These are phyloP conservation scores for Phylloscopus trochilus DNA, from an alignment of 2,113 vertebrate species.

Conservation along the genomic window DNA sequence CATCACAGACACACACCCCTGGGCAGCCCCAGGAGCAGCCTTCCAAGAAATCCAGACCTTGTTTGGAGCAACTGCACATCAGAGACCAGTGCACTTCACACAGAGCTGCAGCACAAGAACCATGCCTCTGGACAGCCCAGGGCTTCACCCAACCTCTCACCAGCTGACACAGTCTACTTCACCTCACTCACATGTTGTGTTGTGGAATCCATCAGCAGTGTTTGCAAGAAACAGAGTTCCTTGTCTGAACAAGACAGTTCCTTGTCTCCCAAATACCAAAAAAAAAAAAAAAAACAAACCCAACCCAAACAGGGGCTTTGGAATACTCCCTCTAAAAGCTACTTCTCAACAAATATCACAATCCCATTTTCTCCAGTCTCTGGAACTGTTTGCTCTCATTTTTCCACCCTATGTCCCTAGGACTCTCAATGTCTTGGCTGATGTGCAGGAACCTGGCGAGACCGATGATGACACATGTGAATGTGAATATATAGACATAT, in stretches of 20 bases:
- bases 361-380: not conserved
- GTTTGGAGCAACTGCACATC: not conserved
- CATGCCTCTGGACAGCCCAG: fast-evolving
- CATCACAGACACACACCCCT: not conserved
- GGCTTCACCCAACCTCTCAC: not conserved
- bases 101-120: not conserved
- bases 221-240: not conserved
- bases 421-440: not conserved
- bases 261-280: not conserved
- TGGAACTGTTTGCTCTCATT: not conserved
- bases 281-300: not conserved
- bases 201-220: not conserved
- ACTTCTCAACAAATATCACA: fast-evolving
- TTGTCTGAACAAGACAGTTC: not conserved
- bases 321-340: not conserved
- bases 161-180: not conserved
- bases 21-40: not conserved
- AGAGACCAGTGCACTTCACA: not conserved
- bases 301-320: too few relatives aligned
- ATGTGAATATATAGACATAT: not conserved
- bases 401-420: not conserved
- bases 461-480: not conserved
- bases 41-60: not conserved
- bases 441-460: not conserved
- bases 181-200: fast-evolving